These are phyloP conservation scores for Pipistrellus pipistrellus DNA, from an alignment of 2,797 vertebrate species.

Conservation along the genomic window DNA sequence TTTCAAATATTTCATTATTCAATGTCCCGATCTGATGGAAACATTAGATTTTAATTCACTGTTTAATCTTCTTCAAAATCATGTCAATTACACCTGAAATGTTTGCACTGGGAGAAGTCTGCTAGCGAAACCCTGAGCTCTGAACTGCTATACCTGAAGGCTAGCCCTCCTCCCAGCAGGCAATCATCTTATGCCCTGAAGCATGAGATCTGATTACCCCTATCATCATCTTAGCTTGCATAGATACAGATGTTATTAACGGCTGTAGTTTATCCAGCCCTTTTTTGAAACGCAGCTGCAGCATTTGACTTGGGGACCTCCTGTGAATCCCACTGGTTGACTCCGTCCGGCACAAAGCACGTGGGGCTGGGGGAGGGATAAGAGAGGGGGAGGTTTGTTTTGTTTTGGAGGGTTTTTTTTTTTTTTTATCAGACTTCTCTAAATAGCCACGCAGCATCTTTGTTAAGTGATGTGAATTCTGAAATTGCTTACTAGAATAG, in stretches of 20 bases:
- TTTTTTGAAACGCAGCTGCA: conserved; percentile 85
- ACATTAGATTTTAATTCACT: conserved; percentile 55
- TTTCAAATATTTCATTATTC: conserved; percentile 55
- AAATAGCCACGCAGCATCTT: conserved; percentile 85
- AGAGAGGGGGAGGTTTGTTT: conserved; percentile 78
- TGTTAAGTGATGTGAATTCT: conserved; percentile 82
- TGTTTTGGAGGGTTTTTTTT: conserved; percentile 75
- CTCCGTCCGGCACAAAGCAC: conserved; percentile 86
- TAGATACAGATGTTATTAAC: conserved; percentile 84
- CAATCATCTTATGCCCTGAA: conserved; percentile 83
- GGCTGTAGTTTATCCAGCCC: conserved; percentile 79
- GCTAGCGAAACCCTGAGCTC: conserved; percentile 49
- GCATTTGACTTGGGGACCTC: conserved; percentile 87
- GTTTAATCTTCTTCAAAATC: conserved; percentile 53
- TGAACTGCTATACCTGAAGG: conserved; percentile 75
- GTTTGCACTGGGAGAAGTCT: conserved; percentile 54
- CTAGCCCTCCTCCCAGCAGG: conserved; percentile 78
- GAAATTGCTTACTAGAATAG: conserved; percentile 80
- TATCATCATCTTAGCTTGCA: conserved; percentile 81
- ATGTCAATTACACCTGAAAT: conserved; percentile 55
- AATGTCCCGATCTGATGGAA: conserved; percentile 4
- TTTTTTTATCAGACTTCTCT: conserved; percentile 81
- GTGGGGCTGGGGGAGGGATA: conserved; percentile 70
- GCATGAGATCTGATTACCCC: conserved; percentile 85
- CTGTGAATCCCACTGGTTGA: conserved; percentile 86